Conservation (phyloP, 2,888 invertebrate species). For the Escarpia spicata region DNA sequence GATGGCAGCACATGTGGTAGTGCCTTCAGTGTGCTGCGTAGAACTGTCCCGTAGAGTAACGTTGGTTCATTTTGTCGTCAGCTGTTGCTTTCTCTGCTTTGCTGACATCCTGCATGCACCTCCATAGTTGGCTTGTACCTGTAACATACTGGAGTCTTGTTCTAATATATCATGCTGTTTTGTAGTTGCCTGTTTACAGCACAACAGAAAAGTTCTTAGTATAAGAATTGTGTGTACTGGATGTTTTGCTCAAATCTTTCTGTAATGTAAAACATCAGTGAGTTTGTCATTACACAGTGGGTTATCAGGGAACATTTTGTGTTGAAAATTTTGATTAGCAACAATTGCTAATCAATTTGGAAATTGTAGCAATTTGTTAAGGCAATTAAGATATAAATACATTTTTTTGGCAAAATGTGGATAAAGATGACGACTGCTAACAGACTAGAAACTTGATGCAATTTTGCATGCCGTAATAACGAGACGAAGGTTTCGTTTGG, state of each 20-base stretch:
- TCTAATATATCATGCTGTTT: neutral
- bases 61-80: slow-evolving; percentile 13
- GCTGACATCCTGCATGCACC: slow-evolving; percentile 5
- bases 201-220: neutral
- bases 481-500: too few relatives aligned
- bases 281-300: too few relatives aligned
- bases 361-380: too few relatives aligned
- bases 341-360: too few relatives aligned
- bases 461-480: too few relatives aligned
- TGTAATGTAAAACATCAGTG: too few relatives aligned
- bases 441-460: too few relatives aligned
- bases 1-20: neutral
- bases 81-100: neutral
- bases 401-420: too few relatives aligned
- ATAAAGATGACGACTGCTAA: too few relatives aligned
- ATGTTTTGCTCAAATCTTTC: neutral
- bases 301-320: too few relatives aligned
- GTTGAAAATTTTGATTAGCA: too few relatives aligned
- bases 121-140: slow-evolving; percentile 8
- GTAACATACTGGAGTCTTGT: neutral
- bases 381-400: too few relatives aligned
- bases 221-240: neutral
- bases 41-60: neutral
- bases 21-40: neutral
- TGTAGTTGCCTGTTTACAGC: neutral